phyloP scores from a whole-genome alignment of 2,888 invertebrate species.

The Beris morrisii region DNA sequence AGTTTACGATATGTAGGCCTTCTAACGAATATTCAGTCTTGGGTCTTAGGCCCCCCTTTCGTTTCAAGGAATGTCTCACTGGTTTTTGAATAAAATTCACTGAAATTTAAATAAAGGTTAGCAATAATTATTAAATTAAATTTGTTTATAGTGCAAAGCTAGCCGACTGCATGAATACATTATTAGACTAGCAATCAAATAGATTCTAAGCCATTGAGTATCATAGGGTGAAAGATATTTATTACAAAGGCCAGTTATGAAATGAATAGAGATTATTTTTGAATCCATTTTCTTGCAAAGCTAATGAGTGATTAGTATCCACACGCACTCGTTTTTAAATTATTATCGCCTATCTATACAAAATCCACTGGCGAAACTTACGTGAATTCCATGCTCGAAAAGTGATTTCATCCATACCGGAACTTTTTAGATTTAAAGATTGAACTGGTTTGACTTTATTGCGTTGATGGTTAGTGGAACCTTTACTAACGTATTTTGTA shows the following conservation, averaged over 20 bases:
- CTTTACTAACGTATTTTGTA: neutral
- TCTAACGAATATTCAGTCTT: slow-evolving; percentile 18
- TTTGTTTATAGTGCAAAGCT: too few species aligned
- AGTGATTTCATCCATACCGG: slow-evolving; percentile 18
- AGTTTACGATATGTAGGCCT: slow-evolving; percentile 15
- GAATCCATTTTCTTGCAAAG: too few species aligned
- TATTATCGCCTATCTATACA: too few species aligned
- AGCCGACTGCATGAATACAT: too few species aligned
- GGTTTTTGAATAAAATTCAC: slow-evolving; percentile 33
- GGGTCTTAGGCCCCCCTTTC: neutral
- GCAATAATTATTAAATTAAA: neutral
- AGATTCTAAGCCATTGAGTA: too few species aligned
- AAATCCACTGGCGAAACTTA: neutral
- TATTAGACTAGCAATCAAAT: too few species aligned
- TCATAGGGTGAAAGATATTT: too few species aligned
- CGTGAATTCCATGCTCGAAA: slow-evolving; percentile 35
- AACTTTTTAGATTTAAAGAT: slow-evolving; percentile 19
- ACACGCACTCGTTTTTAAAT: too few species aligned
- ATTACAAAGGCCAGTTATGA: too few species aligned
- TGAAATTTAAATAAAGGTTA: slow-evolving; percentile 8
- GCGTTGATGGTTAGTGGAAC: neutral
- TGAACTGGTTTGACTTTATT: neutral
- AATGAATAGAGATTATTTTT: too few species aligned
- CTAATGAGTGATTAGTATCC: too few species aligned
- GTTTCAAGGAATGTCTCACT: neutral